Conservation (phyloP, 2,113 vertebrate species). For the Sardina pilchardus region DNA sequence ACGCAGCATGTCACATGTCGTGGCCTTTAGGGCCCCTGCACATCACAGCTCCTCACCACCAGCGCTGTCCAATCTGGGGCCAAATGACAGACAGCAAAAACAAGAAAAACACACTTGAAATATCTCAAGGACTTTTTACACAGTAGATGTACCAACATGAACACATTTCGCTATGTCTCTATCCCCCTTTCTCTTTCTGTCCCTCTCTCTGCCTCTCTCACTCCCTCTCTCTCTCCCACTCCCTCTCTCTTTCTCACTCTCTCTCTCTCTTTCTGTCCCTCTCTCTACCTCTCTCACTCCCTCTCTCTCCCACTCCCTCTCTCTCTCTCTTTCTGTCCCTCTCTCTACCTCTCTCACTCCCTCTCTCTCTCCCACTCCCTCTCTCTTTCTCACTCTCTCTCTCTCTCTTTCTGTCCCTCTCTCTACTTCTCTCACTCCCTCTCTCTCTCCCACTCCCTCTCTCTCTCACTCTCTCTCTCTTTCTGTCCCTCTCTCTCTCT, state of each 20-base stretch:
- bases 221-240: background rate
- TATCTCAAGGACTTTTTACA: too few species aligned
- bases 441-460: background rate
- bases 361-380: background rate
- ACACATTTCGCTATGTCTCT: background rate
- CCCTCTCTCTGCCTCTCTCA: background rate
- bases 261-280: background rate
- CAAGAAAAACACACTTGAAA: too few species aligned
- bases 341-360: background rate
- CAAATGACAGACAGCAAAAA: too few species aligned
- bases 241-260: background rate
- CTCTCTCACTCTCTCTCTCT: background rate
- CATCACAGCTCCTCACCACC: background rate
- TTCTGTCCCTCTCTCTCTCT: background rate
- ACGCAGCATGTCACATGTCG: constrained; percentile 42
- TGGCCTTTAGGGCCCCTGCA: constrained; percentile 19
- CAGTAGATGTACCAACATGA: too few species aligned
- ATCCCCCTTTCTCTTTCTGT: background rate
- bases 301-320: too few species aligned
- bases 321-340: constrained; percentile 17
- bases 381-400: background rate
- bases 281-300: too few species aligned
- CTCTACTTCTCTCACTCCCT: background rate
- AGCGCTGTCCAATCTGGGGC: background rate
- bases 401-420: background rate